Evolutionary conservation across 1,140 invertebrate genomes (phyloP).

Genomic region (Mamestra configurata): DNA sequence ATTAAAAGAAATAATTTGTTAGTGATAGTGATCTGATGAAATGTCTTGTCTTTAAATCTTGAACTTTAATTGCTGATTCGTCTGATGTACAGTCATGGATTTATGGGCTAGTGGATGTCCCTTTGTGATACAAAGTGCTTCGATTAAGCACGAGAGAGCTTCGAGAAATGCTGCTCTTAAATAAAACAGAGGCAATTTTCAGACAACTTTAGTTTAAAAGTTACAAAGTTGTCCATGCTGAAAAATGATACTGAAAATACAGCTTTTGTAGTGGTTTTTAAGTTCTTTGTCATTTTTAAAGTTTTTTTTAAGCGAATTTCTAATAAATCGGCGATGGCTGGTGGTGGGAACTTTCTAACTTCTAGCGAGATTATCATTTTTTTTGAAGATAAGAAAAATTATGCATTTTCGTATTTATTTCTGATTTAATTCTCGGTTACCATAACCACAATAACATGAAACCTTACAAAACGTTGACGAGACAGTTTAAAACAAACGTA

Average conservation of each 20-base stretch:
- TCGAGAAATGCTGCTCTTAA: neutral
- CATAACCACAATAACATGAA: neutral
- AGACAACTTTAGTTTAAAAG: conserved; percentile 19
- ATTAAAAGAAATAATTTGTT: conserved; percentile 50
- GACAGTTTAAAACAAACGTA: conserved; percentile 14
- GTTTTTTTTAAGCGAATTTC: conserved; percentile 18
- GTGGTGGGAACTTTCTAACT: neutral
- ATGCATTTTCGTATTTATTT: too few species aligned
- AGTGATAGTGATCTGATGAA: conserved; percentile 58
- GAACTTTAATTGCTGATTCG: conserved; percentile 39
- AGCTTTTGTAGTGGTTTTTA: conserved; percentile 36
- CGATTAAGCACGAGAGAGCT: too few species aligned
- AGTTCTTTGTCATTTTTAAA: neutral
- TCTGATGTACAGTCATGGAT: conserved; percentile 18
- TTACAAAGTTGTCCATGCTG: conserved; percentile 3
- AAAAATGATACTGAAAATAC: conserved; percentile 15
- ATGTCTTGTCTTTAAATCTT: conserved; percentile 49
- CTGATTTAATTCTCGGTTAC: neutral
- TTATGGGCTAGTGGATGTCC: conserved; percentile 24
- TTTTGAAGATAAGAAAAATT: neutral
- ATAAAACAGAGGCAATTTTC: neutral
- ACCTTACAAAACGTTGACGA: neutral
- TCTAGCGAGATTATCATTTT: too few species aligned
- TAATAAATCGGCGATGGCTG: conserved; percentile 20
- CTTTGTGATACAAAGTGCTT: conserved; percentile 12